These are phyloP conservation scores for Sorex araneus DNA, from an alignment of 2,113 vertebrate genomes.

Conservation along the genomic window DNA sequence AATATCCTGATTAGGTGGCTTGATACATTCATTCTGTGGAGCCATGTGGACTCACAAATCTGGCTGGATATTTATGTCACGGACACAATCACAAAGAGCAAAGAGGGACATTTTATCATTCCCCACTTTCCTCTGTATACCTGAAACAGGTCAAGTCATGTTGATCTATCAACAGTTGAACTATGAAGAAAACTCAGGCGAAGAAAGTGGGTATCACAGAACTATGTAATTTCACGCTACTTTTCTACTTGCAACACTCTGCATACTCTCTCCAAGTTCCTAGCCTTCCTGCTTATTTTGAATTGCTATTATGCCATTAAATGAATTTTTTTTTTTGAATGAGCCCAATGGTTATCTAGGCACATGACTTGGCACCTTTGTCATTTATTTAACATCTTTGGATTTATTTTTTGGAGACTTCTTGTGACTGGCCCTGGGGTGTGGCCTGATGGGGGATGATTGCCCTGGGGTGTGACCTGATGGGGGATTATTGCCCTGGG, in stretches of 20 bases:
- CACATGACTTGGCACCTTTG: neutral
- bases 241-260: neutral
- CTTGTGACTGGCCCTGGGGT: neutral
- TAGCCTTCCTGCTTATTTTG: neutral
- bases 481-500: neutral
- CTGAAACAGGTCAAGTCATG: neutral
- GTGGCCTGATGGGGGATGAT: neutral
- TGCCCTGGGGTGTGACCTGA: no score
- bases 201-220: neutral
- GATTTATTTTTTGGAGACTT: conserved; percentile 8
- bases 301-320: neutral
- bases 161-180: neutral
- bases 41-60: neutral
- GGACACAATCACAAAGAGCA: neutral
- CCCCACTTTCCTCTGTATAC: neutral
- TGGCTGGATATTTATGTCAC: neutral
- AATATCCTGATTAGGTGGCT: no score
- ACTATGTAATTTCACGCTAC: neutral
- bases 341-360: neutral
- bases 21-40: neutral
- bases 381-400: neutral
- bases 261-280: neutral
- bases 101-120: neutral
- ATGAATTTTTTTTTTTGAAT: rapidly evolving
- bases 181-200: conserved; percentile 11